Evolutionary conservation across 2,113 vertebrate species (phyloP), one percentile per base, ranked within the genome.

Genomic region (Carassius carassius): DNA sequence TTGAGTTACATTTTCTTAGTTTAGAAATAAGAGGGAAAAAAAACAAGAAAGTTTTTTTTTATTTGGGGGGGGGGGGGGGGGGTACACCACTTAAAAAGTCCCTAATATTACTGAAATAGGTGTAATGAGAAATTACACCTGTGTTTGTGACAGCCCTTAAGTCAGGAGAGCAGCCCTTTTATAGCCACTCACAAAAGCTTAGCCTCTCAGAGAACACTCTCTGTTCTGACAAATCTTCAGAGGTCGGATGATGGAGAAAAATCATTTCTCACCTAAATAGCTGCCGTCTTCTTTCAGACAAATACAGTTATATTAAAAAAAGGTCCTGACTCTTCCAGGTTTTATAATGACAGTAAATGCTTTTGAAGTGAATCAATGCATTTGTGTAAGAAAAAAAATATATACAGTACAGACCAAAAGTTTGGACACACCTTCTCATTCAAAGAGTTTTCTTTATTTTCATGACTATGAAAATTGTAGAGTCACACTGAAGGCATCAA

Each of bases 201-300:
- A 32, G 25, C 29, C 25, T 32, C 8, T 67, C 13, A 72, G 11
- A 72, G 19, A 72, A 23, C 69, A 72, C 67, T 41, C 17, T 70
- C 29, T 67, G 37, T n/a, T 37, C 19, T 37, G 19, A 41, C 19
- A 41, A 0, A 41, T 44, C 35, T n/a, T 72, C 10, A 44, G 11
- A 13, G 37, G 0, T 23, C 4, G 14, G 13, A 29, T 75, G 49
- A 54, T 54, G 25, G 16, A 32, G 7, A 32, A 32, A 54, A 32
- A 25, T 32, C 0, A 35, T 8, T 93, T 94, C 95, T 91, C 95
- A 98, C 97, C 97, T 96, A 94, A 98, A 99, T 79, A 98, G 95
- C 90, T 97, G 97, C 92, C 97, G 95, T 93, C 37, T 41, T 41
- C 37, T 41, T 41, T 41, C 7, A 41, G 37, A 9, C 37, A 41